Evolutionary conservation across 1,140 invertebrate species (phyloP).

Genomic region (Fopius arisanus): DNA sequence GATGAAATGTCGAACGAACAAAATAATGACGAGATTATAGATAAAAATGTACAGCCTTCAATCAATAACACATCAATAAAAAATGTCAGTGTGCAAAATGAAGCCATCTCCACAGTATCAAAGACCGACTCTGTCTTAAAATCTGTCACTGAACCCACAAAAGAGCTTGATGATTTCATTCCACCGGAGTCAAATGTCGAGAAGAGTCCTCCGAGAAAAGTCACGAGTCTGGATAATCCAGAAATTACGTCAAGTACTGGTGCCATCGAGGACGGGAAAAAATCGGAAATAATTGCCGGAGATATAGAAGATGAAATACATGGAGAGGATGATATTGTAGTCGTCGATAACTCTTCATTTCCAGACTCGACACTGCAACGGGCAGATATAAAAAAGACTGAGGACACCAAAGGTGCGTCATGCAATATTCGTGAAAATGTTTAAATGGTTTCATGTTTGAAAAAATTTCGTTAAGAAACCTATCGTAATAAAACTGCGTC

Average conservation of each 20-base stretch:
- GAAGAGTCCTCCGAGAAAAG: neutral
- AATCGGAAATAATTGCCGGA: neutral
- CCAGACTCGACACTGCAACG: neutral
- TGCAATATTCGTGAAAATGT: neutral
- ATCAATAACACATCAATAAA: too few relatives aligned
- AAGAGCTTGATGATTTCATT: too few relatives aligned
- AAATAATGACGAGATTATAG: too few relatives aligned
- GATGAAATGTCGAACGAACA: too few relatives aligned
- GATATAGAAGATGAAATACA: neutral
- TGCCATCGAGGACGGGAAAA: neutral
- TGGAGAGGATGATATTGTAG: neutral
- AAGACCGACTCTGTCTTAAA: too few relatives aligned
- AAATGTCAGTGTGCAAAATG: too few relatives aligned
- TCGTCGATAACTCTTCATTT: neutral
- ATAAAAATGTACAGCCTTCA: too few relatives aligned
- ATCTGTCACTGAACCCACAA: too few relatives aligned
- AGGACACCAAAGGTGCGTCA: neutral
- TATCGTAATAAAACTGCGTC: too few relatives aligned
- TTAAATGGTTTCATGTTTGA: too few relatives aligned
- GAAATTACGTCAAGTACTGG: neutral
- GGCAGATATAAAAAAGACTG: neutral
- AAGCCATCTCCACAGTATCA: too few relatives aligned
- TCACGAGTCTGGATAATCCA: neutral
- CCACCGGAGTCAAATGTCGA: neutral
- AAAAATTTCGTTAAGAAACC: too few relatives aligned